These are phyloP conservation scores for Peromyscus melanophrys DNA, from an alignment of 2,797 vertebrate species.

Conservation along the genomic window DNA sequence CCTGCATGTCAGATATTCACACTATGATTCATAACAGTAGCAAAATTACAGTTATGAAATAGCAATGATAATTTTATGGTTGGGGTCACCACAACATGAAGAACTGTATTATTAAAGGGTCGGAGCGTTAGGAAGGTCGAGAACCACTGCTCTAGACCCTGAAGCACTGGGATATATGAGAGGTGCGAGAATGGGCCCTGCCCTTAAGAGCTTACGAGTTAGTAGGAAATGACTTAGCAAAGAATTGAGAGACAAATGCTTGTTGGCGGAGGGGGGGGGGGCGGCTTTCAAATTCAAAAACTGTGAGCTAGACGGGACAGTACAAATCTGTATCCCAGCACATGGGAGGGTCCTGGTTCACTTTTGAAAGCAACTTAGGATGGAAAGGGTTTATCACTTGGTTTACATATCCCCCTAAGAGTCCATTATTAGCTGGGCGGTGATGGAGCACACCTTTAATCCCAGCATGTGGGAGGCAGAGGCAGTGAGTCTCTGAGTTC, in stretches of 20 bases:
- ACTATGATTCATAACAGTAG: not conserved
- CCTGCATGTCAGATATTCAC: no score
- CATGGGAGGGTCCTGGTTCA: not conserved
- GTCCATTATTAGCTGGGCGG: not conserved
- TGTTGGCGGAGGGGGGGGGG: not conserved
- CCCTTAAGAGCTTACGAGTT: not conserved
- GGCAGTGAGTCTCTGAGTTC: not conserved
- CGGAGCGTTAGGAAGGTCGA: not conserved
- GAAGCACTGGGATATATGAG: not conserved
- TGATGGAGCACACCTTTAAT: no score
- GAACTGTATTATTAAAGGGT: not conserved
- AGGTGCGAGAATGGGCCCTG: not conserved
- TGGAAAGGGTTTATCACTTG: not conserved
- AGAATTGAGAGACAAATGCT: not conserved
- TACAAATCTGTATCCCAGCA: not conserved
- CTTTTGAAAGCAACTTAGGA: not conserved
- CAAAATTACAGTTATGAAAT: not conserved
- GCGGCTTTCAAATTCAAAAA: not conserved
- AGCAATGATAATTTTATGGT: not conserved
- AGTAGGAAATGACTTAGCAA: not conserved
- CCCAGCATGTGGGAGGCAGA: not conserved
- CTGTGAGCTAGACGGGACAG: not conserved
- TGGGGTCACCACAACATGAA: not conserved
- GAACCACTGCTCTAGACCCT: not conserved
- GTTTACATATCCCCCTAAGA: not conserved